Evolutionary conservation across 2,113 vertebrate genomes (phyloP).

Genomic region (Marcusenius ussheri): DNA sequence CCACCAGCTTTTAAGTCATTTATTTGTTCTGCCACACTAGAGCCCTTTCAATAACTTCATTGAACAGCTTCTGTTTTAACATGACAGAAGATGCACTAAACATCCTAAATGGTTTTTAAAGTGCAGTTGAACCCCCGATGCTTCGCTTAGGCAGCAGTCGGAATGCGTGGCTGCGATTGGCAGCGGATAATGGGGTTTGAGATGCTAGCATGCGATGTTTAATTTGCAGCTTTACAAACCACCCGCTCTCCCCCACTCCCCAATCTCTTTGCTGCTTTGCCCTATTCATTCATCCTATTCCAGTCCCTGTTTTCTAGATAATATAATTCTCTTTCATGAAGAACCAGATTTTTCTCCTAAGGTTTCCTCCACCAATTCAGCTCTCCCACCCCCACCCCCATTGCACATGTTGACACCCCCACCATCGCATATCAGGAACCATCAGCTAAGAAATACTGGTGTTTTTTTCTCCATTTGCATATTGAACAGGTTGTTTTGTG

Average conservation of each 20-base stretch:
- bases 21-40: background rate
- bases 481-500: background rate
- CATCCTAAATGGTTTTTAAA: slow-evolving; percentile 6
- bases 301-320: background rate
- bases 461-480: background rate
- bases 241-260: background rate
- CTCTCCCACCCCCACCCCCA: background rate
- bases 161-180: background rate
- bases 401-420: background rate
- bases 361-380: background rate
- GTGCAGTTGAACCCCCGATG: slow-evolving; percentile 27
- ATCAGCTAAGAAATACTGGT: background rate
- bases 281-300: background rate
- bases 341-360: background rate
- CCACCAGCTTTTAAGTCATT: background rate
- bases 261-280: background rate
- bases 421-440: background rate
- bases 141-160: slow-evolving; percentile 22
- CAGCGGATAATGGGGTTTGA: slow-evolving; percentile 14
- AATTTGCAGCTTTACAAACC: background rate
- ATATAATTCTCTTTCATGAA: background rate
- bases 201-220: background rate
- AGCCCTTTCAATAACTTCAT: background rate
- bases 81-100: slow-evolving; percentile 32
- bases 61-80: slow-evolving; percentile 21